Evolutionary conservation across 1,140 invertebrate genomes (phyloP).

Genomic region (Drosophila parabipectinata): DNA sequence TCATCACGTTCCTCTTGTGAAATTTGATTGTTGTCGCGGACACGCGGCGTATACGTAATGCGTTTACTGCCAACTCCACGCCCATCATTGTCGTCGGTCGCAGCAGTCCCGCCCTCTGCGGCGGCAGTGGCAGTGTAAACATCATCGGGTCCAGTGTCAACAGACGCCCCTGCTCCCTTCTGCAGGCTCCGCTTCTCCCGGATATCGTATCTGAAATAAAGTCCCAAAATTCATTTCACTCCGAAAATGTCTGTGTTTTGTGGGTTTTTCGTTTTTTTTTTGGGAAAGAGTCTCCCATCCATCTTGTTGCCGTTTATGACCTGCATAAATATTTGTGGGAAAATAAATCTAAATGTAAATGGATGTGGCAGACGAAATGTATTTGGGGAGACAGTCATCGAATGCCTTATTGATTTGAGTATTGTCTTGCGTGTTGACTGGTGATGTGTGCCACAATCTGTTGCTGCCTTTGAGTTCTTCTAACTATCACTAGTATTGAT

Average conservation of each 20-base stretch:
- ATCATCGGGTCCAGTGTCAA: constrained; percentile 56
- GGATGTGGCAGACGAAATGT: constrained; percentile 20
- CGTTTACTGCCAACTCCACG: constrained; percentile 54
- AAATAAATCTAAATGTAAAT: constrained; percentile 69
- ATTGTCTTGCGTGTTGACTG: constrained; percentile 4
- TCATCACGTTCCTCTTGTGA: constrained; percentile 58
- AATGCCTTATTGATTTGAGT: constrained; percentile 6
- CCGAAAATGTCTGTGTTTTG: constrained; percentile 22
- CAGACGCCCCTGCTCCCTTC: constrained; percentile 31
- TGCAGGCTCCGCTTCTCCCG: constrained; percentile 43
- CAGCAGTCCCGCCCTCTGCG: constrained; percentile 7
- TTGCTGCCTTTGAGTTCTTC: too few species aligned
- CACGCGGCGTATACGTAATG: constrained; percentile 61
- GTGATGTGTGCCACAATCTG: neutral
- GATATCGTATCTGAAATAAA: constrained; percentile 55
- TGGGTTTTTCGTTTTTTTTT: neutral
- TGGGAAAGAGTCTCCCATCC: constrained; percentile 32
- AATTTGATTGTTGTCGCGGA: constrained; percentile 56
- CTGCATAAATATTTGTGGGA: constrained; percentile 58
- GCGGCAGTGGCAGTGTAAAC: constrained; percentile 19
- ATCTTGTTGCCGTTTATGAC: constrained; percentile 39
- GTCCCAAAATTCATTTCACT: constrained; percentile 39
- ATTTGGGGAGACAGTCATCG: constrained; percentile 14
- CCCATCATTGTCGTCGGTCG: constrained; percentile 20
- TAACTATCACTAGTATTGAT: neutral